Evolutionary conservation across 2,797 vertebrate species (phyloP).

Genomic region (Acrossocheilus fasciatus): DNA sequence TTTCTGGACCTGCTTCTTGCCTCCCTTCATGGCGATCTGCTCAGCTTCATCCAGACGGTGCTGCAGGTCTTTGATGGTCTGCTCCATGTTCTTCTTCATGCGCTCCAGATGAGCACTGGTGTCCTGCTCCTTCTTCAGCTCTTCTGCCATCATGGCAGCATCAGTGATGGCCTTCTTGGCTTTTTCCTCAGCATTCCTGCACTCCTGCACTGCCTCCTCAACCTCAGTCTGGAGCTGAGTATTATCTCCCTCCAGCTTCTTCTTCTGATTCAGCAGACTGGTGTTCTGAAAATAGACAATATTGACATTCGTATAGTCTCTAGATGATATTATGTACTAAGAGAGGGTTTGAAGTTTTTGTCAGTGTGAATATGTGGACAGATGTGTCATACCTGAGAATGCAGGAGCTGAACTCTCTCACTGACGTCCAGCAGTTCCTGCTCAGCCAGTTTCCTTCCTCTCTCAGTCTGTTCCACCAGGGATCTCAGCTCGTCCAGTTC

Average conservation of each 20-base stretch:
- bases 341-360: no score
- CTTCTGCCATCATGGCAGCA: slow-evolving; percentile 65
- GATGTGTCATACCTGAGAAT: slow-evolving; percentile 76
- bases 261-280: slow-evolving; percentile 90
- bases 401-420: slow-evolving; percentile 83
- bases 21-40: slow-evolving; percentile 64
- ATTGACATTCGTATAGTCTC: not conserved
- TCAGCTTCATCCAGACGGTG: slow-evolving; percentile 81
- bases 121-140: slow-evolving; percentile 70
- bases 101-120: slow-evolving; percentile 69
- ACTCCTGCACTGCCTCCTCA: slow-evolving; percentile 87
- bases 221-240: slow-evolving; percentile 84
- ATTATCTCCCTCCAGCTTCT: slow-evolving; percentile 85
- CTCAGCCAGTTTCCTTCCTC: slow-evolving; percentile 81
- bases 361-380: not conserved
- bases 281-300: slow-evolving; percentile 77
- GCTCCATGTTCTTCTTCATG: slow-evolving; percentile 66
- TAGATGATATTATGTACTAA: not conserved
- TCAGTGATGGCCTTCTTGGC: slow-evolving; percentile 65
- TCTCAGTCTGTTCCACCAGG: slow-evolving; percentile 73
- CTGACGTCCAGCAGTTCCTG: slow-evolving; percentile 77
- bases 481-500: slow-evolving; percentile 77
- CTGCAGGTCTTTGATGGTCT: slow-evolving; percentile 78
- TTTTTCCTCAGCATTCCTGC: slow-evolving; percentile 92
- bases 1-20: no score